Evolutionary conservation across 2,888 invertebrate genomes (phyloP).

Genomic region (Sclerodermus sp.): DNA sequence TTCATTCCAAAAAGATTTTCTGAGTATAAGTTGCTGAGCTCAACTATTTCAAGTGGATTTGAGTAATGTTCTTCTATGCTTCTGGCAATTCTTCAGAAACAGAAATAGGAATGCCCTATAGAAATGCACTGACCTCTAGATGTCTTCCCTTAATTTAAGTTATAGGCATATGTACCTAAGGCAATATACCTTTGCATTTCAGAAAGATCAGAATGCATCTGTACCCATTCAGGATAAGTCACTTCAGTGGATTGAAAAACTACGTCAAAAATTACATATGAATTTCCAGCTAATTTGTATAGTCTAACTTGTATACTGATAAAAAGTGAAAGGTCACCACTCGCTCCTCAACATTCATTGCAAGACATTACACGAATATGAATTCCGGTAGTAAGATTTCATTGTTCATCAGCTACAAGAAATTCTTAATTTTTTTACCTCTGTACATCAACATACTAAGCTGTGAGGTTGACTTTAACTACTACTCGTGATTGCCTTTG

Average conservation of each 20-base stretch:
- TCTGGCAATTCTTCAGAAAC: conserved; percentile 12
- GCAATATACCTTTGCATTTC: conserved; percentile 21
- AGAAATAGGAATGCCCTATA: conserved; percentile 42
- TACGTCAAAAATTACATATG: conserved; percentile 33
- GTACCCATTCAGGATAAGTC: conserved; percentile 35
- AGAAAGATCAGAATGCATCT: conserved; percentile 24
- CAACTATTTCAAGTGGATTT: too few species aligned
- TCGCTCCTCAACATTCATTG: too few species aligned
- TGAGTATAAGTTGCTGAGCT: too few species aligned
- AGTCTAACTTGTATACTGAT: conserved; percentile 15
- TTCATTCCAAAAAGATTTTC: too few species aligned
- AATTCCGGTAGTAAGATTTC: too few species aligned
- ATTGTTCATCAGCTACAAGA: conserved; percentile 14
- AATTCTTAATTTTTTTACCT: conserved; percentile 28
- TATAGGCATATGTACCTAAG: conserved; percentile 22
- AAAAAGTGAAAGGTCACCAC: too few species aligned
- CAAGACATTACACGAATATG: too few species aligned
- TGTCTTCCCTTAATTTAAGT: conserved; percentile 25
- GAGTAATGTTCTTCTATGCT: too few species aligned
- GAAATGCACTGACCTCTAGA: conserved; percentile 41
- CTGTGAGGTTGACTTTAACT: conserved; percentile 23
- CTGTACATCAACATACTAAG: conserved; percentile 21
- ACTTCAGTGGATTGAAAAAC: conserved; percentile 39
- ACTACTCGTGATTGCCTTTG: conserved; percentile 27
- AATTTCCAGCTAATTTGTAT: conserved; percentile 20